Evolutionary conservation across 2,113 vertebrate species (phyloP).

Genomic region (Eurypyga helias): DNA sequence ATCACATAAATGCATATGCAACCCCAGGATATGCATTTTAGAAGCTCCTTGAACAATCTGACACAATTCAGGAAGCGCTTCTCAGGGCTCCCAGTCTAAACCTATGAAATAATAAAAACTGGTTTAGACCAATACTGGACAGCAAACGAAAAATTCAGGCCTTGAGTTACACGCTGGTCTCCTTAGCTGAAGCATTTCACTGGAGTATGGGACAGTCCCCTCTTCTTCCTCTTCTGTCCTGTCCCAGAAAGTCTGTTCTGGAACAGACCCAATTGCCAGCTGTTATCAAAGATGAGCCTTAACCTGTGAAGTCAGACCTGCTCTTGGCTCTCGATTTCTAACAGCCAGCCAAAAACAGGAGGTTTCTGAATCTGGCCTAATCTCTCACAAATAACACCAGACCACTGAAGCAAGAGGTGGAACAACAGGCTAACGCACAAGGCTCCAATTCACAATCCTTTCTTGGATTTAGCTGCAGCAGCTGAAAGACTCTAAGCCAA

Average conservation of each 20-base stretch:
- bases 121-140: neutral
- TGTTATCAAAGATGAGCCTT: neutral
- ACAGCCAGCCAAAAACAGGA: neutral
- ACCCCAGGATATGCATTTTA: neutral
- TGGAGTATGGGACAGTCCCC: neutral
- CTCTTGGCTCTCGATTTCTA: neutral
- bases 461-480: neutral
- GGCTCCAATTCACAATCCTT: neutral
- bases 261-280: neutral
- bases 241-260: neutral
- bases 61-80: neutral
- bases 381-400: neutral
- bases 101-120: neutral
- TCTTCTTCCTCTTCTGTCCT: neutral
- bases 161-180: neutral
- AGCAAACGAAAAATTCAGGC: neutral
- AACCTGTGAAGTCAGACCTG: neutral
- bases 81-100: neutral
- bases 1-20: neutral
- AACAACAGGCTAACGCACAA: neutral
- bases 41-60: neutral
- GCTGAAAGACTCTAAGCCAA: neutral
- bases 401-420: neutral
- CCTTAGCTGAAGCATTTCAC: neutral
- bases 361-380: neutral